Conservation (phyloP, 2,888 invertebrate species). For the Buathra laborator region DNA sequence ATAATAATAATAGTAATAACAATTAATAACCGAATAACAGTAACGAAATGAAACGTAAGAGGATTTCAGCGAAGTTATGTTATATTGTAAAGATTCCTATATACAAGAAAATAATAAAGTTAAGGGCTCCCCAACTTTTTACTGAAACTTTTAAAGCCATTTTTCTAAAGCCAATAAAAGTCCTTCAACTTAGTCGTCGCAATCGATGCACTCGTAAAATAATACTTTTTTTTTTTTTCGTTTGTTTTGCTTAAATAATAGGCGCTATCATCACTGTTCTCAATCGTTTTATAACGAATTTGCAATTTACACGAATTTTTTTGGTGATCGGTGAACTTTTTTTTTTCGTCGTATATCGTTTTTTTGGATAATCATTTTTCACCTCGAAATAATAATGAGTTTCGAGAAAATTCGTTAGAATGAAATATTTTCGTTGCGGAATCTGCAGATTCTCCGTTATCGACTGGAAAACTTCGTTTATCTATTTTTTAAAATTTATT, state of each 20-base stretch:
- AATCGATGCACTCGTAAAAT: conserved; percentile 2
- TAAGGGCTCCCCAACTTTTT: conserved; percentile 82
- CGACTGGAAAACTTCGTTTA: too few species aligned
- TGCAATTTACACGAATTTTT: too few species aligned
- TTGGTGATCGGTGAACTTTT: too few species aligned
- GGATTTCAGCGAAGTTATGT: conserved; percentile 79
- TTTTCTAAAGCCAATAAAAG: conserved; percentile 55
- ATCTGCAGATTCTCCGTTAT: too few species aligned
- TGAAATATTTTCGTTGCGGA: too few species aligned
- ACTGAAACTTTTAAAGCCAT: conserved; percentile 76
- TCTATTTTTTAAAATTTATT: too few species aligned
- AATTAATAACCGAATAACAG: conserved; percentile 73
- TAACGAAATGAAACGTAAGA: conserved; percentile 74
- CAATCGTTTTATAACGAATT: too few species aligned
- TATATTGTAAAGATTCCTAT: conserved; percentile 83
- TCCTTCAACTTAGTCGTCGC: neutral
- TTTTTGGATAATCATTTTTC: too few species aligned
- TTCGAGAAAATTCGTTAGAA: too few species aligned
- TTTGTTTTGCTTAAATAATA: neutral
- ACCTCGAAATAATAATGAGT: too few species aligned
- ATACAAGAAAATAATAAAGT: conserved; percentile 82
- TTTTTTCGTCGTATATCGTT: too few species aligned
- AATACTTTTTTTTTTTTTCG: neutral
- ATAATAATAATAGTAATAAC: conserved; percentile 77
- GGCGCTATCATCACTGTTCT: neutral